Percentiles rank a stretch among this genome's conserved stretches.
phyloP scores from a whole-genome alignment of 2,888 invertebrate species.

The Agrochola macilenta region DNA sequence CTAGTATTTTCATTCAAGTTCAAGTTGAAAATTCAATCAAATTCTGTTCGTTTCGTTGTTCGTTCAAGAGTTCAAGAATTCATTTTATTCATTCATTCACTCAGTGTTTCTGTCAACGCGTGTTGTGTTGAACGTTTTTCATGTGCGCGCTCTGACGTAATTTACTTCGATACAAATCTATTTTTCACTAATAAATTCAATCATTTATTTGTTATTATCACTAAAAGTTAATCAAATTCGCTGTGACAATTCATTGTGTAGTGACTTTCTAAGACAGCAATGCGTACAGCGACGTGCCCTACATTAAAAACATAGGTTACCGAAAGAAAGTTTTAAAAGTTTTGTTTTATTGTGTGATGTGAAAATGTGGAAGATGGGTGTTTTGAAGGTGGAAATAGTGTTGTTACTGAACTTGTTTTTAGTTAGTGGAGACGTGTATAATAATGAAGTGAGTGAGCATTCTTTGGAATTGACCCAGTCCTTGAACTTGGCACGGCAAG shows the following conservation, averaged over 20 bases:
- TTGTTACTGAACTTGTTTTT: slow-evolving; percentile 77
- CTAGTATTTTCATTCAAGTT: slow-evolving; percentile 7
- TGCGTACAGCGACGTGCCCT: slow-evolving; percentile 74
- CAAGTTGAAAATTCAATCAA: not conserved
- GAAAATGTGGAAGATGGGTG: slow-evolving; percentile 77
- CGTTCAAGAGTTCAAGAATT: slow-evolving; percentile 17
- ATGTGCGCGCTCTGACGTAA: slow-evolving; percentile 37
- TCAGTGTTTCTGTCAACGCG: slow-evolving; percentile 56
- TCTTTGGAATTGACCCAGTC: slow-evolving; percentile 91
- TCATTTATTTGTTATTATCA: slow-evolving; percentile 49
- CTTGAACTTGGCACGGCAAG: slow-evolving; percentile 91
- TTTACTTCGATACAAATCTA: slow-evolving; percentile 51
- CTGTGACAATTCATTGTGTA: slow-evolving; percentile 8
- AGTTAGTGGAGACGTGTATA: slow-evolving; percentile 78
- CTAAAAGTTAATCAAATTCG: slow-evolving; percentile 50
- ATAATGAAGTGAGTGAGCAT: slow-evolving; percentile 78
- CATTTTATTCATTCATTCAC: slow-evolving; percentile 45
- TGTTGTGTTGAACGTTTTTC: not conserved
- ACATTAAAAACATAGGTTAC: slow-evolving; percentile 77
- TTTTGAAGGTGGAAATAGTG: slow-evolving; percentile 73
- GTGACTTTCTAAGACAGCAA: slow-evolving; percentile 39
- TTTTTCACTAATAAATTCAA: not conserved
- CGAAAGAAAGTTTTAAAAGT: slow-evolving; percentile 81
- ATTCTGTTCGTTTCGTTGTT: slow-evolving; percentile 11
- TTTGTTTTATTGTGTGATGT: slow-evolving; percentile 73